Evolutionary conservation across 2,888 invertebrate genomes (phyloP).

Genomic region (Lordiphosa fenestrarum): DNA sequence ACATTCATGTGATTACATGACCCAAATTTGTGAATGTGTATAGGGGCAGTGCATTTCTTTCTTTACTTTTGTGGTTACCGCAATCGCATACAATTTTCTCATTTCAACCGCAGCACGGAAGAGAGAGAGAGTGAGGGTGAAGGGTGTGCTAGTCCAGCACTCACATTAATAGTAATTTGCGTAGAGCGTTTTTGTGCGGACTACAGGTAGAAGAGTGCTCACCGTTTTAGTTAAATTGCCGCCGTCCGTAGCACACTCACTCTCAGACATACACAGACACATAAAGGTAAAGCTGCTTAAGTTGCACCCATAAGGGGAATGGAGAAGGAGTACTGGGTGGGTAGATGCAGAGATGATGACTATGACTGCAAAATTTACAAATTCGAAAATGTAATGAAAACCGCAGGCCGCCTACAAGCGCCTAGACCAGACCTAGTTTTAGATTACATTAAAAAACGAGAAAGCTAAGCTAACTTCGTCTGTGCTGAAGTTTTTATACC

Average conservation of each 20-base stretch:
- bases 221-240: conserved; percentile 72
- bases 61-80: conserved; percentile 36
- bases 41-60: conserved; percentile 29
- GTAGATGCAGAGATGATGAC: conserved; percentile 17
- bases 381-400: conserved; percentile 71
- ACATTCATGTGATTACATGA: conserved; percentile 49
- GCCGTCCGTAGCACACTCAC: conserved; percentile 49
- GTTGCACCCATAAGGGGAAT: conserved; percentile 46
- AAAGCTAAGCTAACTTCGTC: no score
- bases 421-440: conserved; percentile 35
- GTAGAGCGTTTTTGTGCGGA: conserved; percentile 65
- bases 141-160: conserved; percentile 34
- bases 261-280: neutral
- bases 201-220: conserved; percentile 64
- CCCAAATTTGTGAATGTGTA: conserved; percentile 54
- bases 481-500: no score
- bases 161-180: conserved; percentile 73
- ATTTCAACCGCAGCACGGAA: conserved; percentile 60
- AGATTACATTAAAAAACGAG: conserved; percentile 42
- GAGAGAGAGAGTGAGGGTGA: neutral
- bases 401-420: conserved; percentile 62
- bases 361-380: conserved; percentile 58
- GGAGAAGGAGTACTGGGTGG: conserved; percentile 1
- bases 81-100: conserved; percentile 74
- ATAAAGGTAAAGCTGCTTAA: conserved; percentile 64